Percentiles rank a stretch among this genome's conserved stretches.
Evolutionary conservation across 2,113 vertebrate species (phyloP).

Genomic region (Syngnathoides biaculeatus): DNA sequence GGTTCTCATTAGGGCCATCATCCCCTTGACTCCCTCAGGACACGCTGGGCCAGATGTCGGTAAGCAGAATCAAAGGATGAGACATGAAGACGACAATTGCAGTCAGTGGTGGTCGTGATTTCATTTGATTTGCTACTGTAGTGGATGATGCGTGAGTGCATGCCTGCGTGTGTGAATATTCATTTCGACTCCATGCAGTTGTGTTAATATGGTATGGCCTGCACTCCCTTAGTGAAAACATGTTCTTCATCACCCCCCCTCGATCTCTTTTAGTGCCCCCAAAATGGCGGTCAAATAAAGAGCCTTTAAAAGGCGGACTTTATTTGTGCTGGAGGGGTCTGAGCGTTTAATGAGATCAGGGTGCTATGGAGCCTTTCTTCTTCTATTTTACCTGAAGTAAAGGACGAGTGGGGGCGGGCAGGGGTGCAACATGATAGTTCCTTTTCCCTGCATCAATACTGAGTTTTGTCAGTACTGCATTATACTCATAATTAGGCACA

Average conservation of each 20-base stretch:
- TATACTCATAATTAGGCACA: not conserved
- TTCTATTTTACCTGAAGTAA: constrained; percentile 71
- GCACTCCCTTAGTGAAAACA: constrained; percentile 67
- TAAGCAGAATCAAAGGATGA: constrained; percentile 51
- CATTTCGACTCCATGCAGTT: constrained; percentile 79
- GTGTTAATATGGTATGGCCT: constrained; percentile 75
- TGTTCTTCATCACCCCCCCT: constrained; percentile 72
- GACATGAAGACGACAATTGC: constrained; percentile 18
- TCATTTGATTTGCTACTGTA: not conserved
- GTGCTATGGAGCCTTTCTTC: constrained; percentile 65
- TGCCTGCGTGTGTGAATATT: constrained; percentile 43
- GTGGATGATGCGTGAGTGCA: not conserved
- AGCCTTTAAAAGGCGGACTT: constrained; percentile 66
- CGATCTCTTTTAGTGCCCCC: constrained; percentile 74
- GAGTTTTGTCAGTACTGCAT: not conserved
- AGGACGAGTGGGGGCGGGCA: not conserved
- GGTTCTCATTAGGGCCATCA: constrained; percentile 63
- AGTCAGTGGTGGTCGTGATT: not conserved
- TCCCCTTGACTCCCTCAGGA: constrained; percentile 8
- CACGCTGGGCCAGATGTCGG: constrained; percentile 50
- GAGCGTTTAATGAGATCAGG: constrained; percentile 62
- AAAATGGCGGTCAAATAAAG: constrained; percentile 83
- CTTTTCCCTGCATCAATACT: not conserved
- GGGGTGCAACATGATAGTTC: not conserved
- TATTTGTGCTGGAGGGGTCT: constrained; percentile 23